Conservation (phyloP, 1,140 invertebrate genomes). For the Ruditapes philippinarum region DNA sequence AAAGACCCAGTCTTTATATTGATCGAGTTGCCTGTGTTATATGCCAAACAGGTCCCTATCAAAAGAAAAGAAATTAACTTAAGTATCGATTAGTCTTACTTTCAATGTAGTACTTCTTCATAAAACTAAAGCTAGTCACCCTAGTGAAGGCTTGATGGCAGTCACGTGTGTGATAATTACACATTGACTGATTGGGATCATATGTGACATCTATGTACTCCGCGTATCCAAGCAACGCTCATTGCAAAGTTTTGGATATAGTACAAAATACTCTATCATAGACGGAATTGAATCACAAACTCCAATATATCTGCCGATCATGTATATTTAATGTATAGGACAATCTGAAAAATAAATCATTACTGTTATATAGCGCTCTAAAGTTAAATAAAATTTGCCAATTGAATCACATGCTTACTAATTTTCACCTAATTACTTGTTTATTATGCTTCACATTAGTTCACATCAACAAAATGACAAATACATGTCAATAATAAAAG, state of each 20-base stretch:
- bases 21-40: too few relatives aligned
- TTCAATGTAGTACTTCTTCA: not conserved
- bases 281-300: not conserved
- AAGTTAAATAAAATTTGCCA: too few relatives aligned
- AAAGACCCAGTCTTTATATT: too few relatives aligned
- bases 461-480: too few relatives aligned
- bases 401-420: too few relatives aligned
- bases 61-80: too few relatives aligned
- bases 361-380: too few relatives aligned
- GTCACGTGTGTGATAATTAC: not conserved
- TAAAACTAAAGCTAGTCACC: not conserved
- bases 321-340: not conserved
- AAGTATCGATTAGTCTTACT: too few relatives aligned
- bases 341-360: constrained; percentile 2
- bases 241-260: not conserved
- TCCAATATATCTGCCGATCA: not conserved
- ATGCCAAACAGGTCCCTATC: too few relatives aligned
- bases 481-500: too few relatives aligned
- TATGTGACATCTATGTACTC: constrained; percentile 5
- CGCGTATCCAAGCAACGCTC: not conserved
- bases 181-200: not conserved
- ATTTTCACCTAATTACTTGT: too few relatives aligned
- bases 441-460: too few relatives aligned
- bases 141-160: not conserved
- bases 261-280: not conserved